Evolutionary conservation across 2,888 invertebrate genomes (phyloP), one percentile per base, ranked within the genome.

Genomic region (Eretmocerus hayati): DNA sequence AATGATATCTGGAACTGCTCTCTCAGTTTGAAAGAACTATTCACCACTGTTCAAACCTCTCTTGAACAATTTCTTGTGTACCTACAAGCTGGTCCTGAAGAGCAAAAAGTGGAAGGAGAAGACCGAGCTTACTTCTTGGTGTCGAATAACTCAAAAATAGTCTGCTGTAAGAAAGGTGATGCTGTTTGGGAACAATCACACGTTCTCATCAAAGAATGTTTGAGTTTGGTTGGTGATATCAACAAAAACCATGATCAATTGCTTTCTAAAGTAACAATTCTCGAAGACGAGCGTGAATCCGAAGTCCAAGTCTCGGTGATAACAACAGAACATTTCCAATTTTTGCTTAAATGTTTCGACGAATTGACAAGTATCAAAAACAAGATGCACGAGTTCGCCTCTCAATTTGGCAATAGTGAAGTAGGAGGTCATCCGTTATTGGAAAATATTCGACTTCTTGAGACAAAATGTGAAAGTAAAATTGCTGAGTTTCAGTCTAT

Each of bases 11-110:
- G 65, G 22, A 59, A 66, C 11, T 73, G 71, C 59, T 59, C 76
- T 2, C 61, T 72, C 4, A 65, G 71, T 9, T 63, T 83, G 1
- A 74, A 69, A 32, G 72, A 76, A 40, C 69, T 78, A 44, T 71
- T 80, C 50, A 75, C 76, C 2, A 75, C 77, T 45, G 62, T 75
- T 6, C 67, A 74, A 32, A 73, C 80, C 47, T 73, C 81, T 9
- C 69, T 87, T 20, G 81, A 83, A 55, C 90, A 91, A 63, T 81
- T 85, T 58, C 71, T 75, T 48, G 67, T 86, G 2, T 71, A 89
- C 18, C 64, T 90, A 1, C 77, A 82, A 59, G 80, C 80, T 52
- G 79, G 79, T 48, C 84, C 85, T 0, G 61, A 62, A 8, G 68
- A 74, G 54, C 58, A 56, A 18, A 56, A 56, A 8, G 41, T 46